These are phyloP conservation scores for Heteractis magnifica DNA, from an alignment of 92 coral and sea anemone species.

Conservation along the genomic window DNA sequence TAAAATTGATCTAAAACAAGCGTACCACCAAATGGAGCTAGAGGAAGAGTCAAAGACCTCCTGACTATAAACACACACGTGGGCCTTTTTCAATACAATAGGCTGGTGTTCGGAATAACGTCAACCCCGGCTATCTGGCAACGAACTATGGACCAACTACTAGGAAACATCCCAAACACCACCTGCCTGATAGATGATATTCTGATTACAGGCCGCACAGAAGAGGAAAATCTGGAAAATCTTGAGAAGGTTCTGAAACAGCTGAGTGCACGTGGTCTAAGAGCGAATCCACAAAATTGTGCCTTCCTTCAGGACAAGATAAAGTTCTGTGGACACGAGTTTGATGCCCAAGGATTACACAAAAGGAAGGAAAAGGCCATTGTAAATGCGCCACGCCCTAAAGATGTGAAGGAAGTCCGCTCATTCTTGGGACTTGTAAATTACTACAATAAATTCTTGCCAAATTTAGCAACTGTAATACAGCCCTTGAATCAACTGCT, in stretches of 20 bases:
- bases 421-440: background rate
- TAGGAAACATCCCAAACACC: slow-evolving; percentile 2
- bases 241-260: slow-evolving; percentile 36
- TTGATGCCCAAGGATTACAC: background rate
- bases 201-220: slow-evolving; percentile 41
- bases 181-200: slow-evolving; percentile 45
- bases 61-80: slow-evolving; percentile 59
- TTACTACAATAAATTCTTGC: too few species aligned
- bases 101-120: background rate
- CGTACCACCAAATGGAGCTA: background rate
- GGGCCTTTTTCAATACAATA: slow-evolving; percentile 53
- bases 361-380: slow-evolving; percentile 43
- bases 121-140: slow-evolving; percentile 48
- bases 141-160: slow-evolving; percentile 27
- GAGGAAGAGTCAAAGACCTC: background rate
- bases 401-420: slow-evolving; percentile 34
- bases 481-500: slow-evolving; percentile 10
- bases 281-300: too few species aligned
- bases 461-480: slow-evolving; percentile 9
- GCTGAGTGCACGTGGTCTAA: too few species aligned
- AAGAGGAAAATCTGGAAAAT: slow-evolving; percentile 48
- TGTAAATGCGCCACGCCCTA: slow-evolving; percentile 20
- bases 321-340: too few species aligned
- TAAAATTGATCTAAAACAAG: slow-evolving; percentile 16
- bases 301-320: too few species aligned